phyloP scores from a whole-genome alignment of 2,888 invertebrate species.

The Cantharis rufa region DNA sequence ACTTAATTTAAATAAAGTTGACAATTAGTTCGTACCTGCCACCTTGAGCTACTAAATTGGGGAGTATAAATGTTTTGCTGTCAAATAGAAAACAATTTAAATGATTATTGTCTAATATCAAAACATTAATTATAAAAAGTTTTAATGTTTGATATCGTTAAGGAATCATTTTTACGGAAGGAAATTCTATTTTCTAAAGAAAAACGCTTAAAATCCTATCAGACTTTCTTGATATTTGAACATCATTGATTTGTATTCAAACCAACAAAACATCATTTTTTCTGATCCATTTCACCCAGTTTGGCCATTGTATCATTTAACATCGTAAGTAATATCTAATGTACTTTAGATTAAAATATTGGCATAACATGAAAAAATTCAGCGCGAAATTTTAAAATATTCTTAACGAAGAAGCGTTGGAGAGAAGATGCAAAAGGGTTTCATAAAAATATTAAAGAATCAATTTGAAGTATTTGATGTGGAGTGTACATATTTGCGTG shows the following conservation, averaged over 20 bases:
- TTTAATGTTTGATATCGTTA: background rate
- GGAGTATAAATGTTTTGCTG: background rate
- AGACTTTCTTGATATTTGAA: background rate
- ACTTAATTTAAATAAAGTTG: background rate
- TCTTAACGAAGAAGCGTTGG: background rate
- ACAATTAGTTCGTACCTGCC: background rate
- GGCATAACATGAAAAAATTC: too few species aligned
- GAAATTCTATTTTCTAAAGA: background rate
- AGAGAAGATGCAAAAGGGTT: background rate
- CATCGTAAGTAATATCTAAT: slow-evolving; percentile 26
- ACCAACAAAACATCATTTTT: slow-evolving; percentile 23
- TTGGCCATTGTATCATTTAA: slow-evolving; percentile 10
- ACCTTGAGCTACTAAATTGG: background rate
- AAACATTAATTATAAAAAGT: background rate
- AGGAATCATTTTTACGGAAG: background rate
- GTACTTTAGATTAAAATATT: slow-evolving; percentile 15
- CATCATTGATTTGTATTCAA: slow-evolving; percentile 28
- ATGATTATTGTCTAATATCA: background rate
- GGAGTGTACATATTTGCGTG: slow-evolving; percentile 24
- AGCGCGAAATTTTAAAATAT: too few species aligned
- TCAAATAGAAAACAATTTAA: background rate
- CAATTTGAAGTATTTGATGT: slow-evolving; percentile 2
- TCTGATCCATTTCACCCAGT: slow-evolving; percentile 33
- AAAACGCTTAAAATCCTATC: background rate
- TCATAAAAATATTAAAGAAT: background rate